Evolutionary conservation across 2,113 vertebrate genomes (phyloP).

Genomic region (Amphiprion ocellaris): DNA sequence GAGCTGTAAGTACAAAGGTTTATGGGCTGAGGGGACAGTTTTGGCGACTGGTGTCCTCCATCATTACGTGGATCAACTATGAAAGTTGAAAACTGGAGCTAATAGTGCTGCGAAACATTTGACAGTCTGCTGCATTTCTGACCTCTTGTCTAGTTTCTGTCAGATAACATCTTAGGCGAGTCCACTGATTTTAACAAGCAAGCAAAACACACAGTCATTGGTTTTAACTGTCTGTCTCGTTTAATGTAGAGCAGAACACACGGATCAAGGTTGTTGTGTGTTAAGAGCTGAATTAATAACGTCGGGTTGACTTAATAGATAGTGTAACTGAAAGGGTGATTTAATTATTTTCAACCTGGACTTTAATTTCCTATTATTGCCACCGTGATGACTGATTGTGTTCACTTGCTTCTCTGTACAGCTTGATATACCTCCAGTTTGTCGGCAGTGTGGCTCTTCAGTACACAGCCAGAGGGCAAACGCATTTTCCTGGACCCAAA

Average conservation of each 20-base stretch:
- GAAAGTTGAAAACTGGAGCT: too few relatives aligned
- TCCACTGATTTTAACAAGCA: too few relatives aligned
- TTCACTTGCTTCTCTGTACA: slow-evolving; percentile 16
- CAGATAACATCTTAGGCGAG: too few relatives aligned
- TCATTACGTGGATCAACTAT: too few relatives aligned
- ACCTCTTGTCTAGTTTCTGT: too few relatives aligned
- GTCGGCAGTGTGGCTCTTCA: slow-evolving; percentile 33
- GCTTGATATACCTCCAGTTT: slow-evolving; percentile 33
- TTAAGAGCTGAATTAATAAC: slow-evolving; percentile 8
- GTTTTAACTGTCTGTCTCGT: too few relatives aligned
- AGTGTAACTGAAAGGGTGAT: slow-evolving; percentile 18
- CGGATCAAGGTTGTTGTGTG: slow-evolving; percentile 4
- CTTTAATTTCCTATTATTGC: slow-evolving; percentile 21
- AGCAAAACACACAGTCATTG: too few relatives aligned
- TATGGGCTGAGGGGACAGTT: too few relatives aligned
- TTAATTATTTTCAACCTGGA: slow-evolving; percentile 26
- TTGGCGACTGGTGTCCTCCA: too few relatives aligned
- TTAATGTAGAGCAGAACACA: background rate
- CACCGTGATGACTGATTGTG: slow-evolving; percentile 19
- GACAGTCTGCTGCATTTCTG: too few relatives aligned
- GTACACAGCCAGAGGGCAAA: slow-evolving; percentile 35
- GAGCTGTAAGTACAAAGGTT: too few relatives aligned
- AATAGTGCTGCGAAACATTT: too few relatives aligned
- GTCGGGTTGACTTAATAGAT: background rate
- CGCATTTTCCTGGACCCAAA: slow-evolving; percentile 1